Percentiles rank a stretch among this genome's conserved stretches.
These are phyloP conservation scores for Forbesichthys agassizii DNA, from an alignment of 2,113 vertebrate species.

Conservation along the genomic window DNA sequence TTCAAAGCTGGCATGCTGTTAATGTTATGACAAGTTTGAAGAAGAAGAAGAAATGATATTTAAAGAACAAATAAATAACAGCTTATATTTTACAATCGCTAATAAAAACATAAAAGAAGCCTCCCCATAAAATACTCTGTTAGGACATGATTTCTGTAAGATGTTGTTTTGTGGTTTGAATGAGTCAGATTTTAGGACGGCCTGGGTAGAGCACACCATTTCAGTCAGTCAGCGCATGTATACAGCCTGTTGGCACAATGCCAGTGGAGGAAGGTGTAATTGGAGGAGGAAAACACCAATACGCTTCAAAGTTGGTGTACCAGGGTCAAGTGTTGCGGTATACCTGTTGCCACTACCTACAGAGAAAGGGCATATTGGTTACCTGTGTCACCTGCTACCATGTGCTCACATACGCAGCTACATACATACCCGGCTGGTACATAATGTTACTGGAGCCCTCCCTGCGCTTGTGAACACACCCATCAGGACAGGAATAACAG, in stretches of 20 bases:
- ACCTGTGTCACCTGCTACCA: neutral
- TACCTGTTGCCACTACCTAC: neutral
- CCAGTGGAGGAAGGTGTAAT: constrained; percentile 10
- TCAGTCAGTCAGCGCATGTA: constrained; percentile 22
- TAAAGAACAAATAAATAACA: too few relatives aligned
- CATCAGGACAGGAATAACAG: constrained; percentile 78
- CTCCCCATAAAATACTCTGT: constrained; percentile 6
- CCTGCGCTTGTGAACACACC: constrained; percentile 66
- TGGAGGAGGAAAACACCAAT: neutral
- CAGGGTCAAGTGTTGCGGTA: neutral
- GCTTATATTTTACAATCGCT: neutral
- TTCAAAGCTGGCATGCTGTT: too few relatives aligned
- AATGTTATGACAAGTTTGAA: too few relatives aligned
- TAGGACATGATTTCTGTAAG: neutral
- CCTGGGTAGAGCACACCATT: constrained; percentile 8
- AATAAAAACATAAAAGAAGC: neutral
- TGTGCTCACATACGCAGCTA: neutral
- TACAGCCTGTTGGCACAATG: neutral
- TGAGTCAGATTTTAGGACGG: constrained; percentile 31
- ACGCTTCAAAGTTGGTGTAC: neutral
- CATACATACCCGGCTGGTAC: neutral
- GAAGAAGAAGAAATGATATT: too few relatives aligned
- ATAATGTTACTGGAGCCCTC: constrained; percentile 46
- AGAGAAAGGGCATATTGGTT: neutral
- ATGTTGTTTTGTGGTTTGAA: constrained; percentile 15